phyloP scores from a whole-genome alignment of 64 coral and sea anemone genomes.

The Pachyseris speciosa region DNA sequence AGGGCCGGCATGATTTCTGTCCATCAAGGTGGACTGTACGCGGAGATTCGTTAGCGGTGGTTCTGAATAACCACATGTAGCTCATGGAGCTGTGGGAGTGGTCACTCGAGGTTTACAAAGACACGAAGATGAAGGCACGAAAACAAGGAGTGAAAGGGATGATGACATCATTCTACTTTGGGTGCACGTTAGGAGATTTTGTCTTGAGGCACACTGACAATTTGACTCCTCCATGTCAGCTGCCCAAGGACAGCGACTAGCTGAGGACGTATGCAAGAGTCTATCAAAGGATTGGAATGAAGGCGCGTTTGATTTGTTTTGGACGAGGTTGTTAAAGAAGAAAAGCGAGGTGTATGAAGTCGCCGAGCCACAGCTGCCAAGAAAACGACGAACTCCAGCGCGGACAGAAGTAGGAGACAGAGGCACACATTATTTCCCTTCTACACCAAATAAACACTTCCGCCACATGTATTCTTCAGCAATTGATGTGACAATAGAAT shows the following conservation, averaged over 20 bases:
- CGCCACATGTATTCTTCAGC: constrained; percentile 33
- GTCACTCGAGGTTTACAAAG: constrained; percentile 61
- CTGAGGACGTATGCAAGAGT: background rate
- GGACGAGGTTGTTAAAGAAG: constrained; percentile 11
- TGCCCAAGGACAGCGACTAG: constrained; percentile 57
- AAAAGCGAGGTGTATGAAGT: background rate
- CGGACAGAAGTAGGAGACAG: too few species aligned
- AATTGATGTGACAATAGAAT: constrained; percentile 37
- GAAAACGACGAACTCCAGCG: too few species aligned
- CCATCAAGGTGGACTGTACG: constrained; percentile 57
- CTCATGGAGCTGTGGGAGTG: constrained; percentile 63
- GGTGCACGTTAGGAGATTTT: constrained; percentile 67
- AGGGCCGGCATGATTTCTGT: constrained; percentile 56
- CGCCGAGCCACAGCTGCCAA: too few species aligned
- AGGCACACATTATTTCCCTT: too few species aligned
- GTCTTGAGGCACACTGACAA: constrained; percentile 75
- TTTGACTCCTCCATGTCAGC: constrained; percentile 67
- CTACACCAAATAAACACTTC: constrained; percentile 61
- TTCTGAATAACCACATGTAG: constrained; percentile 38
- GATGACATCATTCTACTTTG: constrained; percentile 80
- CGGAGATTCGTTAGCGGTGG: constrained; percentile 35
- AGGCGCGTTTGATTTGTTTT: constrained; percentile 49
- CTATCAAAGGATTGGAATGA: constrained; percentile 20
- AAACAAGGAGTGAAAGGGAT: constrained; percentile 52
- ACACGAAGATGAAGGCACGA: constrained; percentile 65